Evolutionary conservation across 53 echinoderm and acorn worm species (phyloP).

Genomic region (Crossaster papposus): DNA sequence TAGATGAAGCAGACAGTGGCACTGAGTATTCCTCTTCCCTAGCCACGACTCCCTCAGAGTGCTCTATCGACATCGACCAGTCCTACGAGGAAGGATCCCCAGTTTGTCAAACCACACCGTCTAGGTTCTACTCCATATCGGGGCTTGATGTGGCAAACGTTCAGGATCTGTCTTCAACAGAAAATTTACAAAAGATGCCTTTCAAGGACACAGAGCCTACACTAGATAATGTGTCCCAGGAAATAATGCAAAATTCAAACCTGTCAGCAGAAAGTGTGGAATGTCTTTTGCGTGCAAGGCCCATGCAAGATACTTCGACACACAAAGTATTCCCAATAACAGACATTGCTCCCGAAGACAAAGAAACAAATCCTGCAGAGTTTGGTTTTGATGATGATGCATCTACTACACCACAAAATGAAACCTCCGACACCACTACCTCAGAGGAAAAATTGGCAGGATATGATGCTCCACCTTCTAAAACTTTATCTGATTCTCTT

Average conservation of each 20-base stretch:
- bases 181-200: not conserved
- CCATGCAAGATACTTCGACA: too few relatives aligned
- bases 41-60: constrained; percentile 42
- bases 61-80: constrained; percentile 43
- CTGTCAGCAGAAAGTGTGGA: not conserved
- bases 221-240: not conserved
- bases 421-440: constrained; percentile 27
- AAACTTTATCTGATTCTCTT: not conserved
- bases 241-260: not conserved
- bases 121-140: constrained; percentile 39
- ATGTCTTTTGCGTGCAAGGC: not conserved
- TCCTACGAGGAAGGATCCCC: constrained; percentile 33
- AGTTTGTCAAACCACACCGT: constrained; percentile 13
- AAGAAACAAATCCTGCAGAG: not conserved
- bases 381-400: not conserved
- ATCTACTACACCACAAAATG: constrained; percentile 7
- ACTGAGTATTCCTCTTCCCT: constrained; percentile 37
- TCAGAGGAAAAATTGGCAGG: constrained; percentile 2
- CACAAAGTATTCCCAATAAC: not conserved
- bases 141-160: constrained; percentile 1
- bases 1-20: constrained; percentile 39
- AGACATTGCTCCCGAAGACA: not conserved
- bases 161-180: not conserved
- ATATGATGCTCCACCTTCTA: not conserved
- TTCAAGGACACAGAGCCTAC: not conserved